Base-by-base conservation (phyloP, 2,888 invertebrate genomes). In the Rutpela maculata region DNA sequence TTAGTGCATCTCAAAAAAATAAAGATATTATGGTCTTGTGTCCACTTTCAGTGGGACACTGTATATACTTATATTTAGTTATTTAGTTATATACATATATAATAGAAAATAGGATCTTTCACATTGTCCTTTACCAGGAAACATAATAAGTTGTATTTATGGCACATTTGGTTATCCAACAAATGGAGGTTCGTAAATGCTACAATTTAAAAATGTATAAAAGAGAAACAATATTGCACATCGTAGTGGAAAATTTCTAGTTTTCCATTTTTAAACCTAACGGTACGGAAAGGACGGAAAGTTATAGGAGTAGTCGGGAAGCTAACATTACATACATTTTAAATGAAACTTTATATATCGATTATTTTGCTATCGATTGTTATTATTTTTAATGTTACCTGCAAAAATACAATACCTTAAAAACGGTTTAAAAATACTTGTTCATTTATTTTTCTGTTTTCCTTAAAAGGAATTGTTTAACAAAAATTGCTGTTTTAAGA, bases 231-330 rank as follows among this genome's bases (percentile, higher is more conserved):
- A n/a, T n/a, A 67, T 50, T 26, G 22, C 55, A 19, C 67, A 67
- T 67, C 9, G 67, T 11, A 18, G 43, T 11, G 65, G 67, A 50
- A 67, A 56, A 67, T 67, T 67, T 67, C 55, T 31, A 55, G 67
- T 56, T 50, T 56, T 67, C 67, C 67, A 26, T 67, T 67, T 67
- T 26, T 26, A 50, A 67, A 38, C 26, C 26, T 26, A 50, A 56
- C 55, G 55, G 35, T 17, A 67, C 17, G 50, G 67, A 67, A 67
- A 22, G 26, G n/a, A 17, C 55, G 17, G 55, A 26, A 50, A 55
- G 22, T 35, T 17, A n/a, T 26, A 56, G n/a, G 1, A 26, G n/a
- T 55, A 10, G 65, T 65, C 18, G 43, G 19, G 43, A 5, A 11
- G 15, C 50, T 50, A 50, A 12, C 50, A 15, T 15, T n/a, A n/a